Evolutionary conservation across 2,888 invertebrate genomes (phyloP).

Genomic region (Aethes cnicana): DNA sequence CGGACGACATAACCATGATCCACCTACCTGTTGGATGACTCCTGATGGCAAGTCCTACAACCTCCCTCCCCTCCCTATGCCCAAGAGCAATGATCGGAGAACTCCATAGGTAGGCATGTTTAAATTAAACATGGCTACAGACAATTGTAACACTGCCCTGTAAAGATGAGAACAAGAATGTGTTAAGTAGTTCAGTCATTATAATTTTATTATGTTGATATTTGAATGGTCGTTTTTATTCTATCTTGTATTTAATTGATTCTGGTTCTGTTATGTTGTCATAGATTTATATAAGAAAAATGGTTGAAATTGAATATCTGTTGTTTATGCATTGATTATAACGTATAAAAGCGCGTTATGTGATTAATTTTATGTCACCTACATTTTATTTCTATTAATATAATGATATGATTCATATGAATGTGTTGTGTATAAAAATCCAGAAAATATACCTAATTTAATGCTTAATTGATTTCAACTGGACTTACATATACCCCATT

Average conservation of each 20-base stretch:
- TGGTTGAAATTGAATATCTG: slow-evolving; percentile 8
- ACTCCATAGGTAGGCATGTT: slow-evolving; percentile 45
- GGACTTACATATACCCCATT: too few species aligned
- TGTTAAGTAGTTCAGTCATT: slow-evolving; percentile 11
- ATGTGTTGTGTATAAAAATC: too few species aligned
- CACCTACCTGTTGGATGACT: slow-evolving; percentile 78
- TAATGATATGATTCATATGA: too few species aligned
- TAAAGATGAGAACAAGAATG: slow-evolving; percentile 26
- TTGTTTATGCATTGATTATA: slow-evolving; percentile 11
- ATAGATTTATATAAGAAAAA: slow-evolving; percentile 8
- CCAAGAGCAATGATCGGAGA: slow-evolving; percentile 43
- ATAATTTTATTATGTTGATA: slow-evolving; percentile 24
- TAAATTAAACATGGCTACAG: slow-evolving; percentile 45
- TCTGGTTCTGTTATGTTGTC: slow-evolving; percentile 5
- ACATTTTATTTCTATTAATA: slow-evolving; percentile 1
- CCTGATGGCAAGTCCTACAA: slow-evolving; percentile 76
- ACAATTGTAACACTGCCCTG: slow-evolving; percentile 33
- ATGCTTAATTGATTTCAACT: too few species aligned
- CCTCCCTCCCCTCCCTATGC: slow-evolving; percentile 61
- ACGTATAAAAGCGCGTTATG: slow-evolving; percentile 14
- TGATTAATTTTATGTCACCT: slow-evolving; percentile 1
- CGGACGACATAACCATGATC: slow-evolving; percentile 75
- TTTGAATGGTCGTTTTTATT: slow-evolving; percentile 24
- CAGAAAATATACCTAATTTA: too few species aligned
- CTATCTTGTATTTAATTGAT: slow-evolving; percentile 11